Conservation (phyloP, 1,140 invertebrate species). For the Drosophila tristis region DNA sequence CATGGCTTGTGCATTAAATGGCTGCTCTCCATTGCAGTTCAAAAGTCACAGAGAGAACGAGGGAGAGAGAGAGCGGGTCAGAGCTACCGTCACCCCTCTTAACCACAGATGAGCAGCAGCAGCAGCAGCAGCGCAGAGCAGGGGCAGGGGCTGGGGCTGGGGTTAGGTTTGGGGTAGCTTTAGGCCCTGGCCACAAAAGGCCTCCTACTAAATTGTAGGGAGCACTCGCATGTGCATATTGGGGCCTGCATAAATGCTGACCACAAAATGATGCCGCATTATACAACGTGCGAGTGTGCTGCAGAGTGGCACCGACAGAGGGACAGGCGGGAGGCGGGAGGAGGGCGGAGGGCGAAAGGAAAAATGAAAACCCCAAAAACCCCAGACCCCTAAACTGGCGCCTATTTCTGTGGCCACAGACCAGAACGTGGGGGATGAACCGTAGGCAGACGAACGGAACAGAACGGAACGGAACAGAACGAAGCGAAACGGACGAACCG, state of each 20-base stretch:
- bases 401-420: slow-evolving; percentile 51
- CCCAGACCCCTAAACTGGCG: slow-evolving; percentile 48
- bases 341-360: not conserved
- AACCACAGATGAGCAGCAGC: slow-evolving; percentile 21
- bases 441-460: not conserved
- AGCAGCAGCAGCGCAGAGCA: slow-evolving; percentile 33
- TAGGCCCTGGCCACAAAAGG: slow-evolving; percentile 69
- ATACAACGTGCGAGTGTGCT: slow-evolving; percentile 64
- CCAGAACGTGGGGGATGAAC: slow-evolving; percentile 9
- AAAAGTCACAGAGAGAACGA: slow-evolving; percentile 57
- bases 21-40: slow-evolving; percentile 61
- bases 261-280: slow-evolving; percentile 82
- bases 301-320: slow-evolving; percentile 8
- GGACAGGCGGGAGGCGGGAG: too few species aligned
- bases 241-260: slow-evolving; percentile 77
- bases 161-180: not conserved
- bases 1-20: slow-evolving; percentile 73
- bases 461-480: not conserved
- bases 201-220: slow-evolving; percentile 61
- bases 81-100: not conserved
- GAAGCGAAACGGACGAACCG: slow-evolving; percentile 7
- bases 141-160: slow-evolving; percentile 10
- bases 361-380: slow-evolving; percentile 49
- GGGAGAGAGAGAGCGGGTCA: slow-evolving; percentile 18
- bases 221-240: slow-evolving; percentile 17